phyloP scores from a whole-genome alignment of 2,797 vertebrate species.

The Phyllotis vaccarum region DNA sequence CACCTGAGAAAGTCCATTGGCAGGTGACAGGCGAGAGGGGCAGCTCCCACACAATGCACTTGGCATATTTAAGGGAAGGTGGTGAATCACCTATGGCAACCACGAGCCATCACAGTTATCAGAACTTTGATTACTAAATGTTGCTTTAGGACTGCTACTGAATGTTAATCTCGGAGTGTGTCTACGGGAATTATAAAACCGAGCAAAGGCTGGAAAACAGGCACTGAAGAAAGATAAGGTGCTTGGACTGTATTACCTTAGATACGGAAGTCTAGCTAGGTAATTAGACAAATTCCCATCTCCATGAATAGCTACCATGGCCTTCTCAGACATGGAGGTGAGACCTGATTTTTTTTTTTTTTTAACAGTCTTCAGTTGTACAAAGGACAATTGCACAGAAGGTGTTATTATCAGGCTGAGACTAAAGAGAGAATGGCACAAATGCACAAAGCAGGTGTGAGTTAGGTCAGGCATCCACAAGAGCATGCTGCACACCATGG shows the following conservation, averaged over 20 bases:
- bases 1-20: constrained; percentile 77
- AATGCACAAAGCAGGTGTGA: constrained; percentile 64
- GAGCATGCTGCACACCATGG: constrained; percentile 26
- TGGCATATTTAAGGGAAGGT: neutral
- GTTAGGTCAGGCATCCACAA: constrained; percentile 64
- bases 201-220: constrained; percentile 75
- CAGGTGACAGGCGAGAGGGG: constrained; percentile 50
- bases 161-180: constrained; percentile 75
- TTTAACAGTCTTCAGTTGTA: constrained; percentile 83
- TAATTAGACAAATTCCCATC: constrained; percentile 77
- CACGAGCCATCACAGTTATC: neutral
- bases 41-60: neutral
- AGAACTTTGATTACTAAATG: constrained; percentile 51
- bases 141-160: constrained; percentile 64
- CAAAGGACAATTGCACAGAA: constrained; percentile 75
- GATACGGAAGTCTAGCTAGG: constrained; percentile 68
- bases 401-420: constrained; percentile 73
- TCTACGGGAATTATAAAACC: constrained; percentile 72
- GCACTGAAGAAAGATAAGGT: constrained; percentile 78
- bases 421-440: constrained; percentile 72
- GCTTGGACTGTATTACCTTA: constrained; percentile 69
- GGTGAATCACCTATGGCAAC: constrained; percentile 18
- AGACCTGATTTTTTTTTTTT: constrained; percentile 78
- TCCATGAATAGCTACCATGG: constrained; percentile 72
- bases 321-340: constrained; percentile 78